Conservation (phyloP, 2,113 vertebrate species). For the Hyla sarda region DNA sequence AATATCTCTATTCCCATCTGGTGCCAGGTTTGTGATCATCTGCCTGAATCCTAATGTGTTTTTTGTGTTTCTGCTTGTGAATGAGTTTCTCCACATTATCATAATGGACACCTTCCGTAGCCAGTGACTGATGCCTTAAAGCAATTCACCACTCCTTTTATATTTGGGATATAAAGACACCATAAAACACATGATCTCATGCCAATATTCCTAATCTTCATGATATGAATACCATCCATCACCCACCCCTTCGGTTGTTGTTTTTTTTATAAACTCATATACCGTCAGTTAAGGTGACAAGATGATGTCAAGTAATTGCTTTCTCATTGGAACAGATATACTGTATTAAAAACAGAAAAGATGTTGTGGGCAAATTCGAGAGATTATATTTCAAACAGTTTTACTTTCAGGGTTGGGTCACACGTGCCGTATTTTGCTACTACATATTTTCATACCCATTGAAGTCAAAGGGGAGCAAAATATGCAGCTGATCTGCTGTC, state of each 20-base stretch:
- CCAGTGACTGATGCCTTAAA: slow-evolving; percentile 28
- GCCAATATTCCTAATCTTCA: neutral
- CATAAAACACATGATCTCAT: neutral
- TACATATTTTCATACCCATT: too few relatives aligned
- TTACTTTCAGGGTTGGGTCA: too few relatives aligned
- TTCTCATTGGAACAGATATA: too few relatives aligned
- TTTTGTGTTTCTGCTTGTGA: slow-evolving; percentile 24
- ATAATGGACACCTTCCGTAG: slow-evolving; percentile 28
- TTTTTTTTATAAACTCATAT: neutral
- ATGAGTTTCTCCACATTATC: slow-evolving; percentile 14
- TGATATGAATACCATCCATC: slow-evolving; percentile 22
- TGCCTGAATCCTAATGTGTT: slow-evolving; percentile 43
- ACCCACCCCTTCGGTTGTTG: neutral
- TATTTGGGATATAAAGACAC: slow-evolving; percentile 1
- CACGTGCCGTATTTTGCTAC: too few relatives aligned
- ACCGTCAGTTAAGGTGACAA: neutral
- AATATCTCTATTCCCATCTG: slow-evolving; percentile 29
- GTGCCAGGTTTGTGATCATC: slow-evolving; percentile 39
- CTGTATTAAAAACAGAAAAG: too few relatives aligned
- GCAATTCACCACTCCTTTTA: neutral
- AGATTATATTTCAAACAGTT: too few relatives aligned
- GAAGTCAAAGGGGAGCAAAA: too few relatives aligned
- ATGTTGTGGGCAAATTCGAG: too few relatives aligned
- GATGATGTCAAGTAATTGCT: neutral
- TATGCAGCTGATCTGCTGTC: too few relatives aligned